Percentiles rank a stretch among this genome's conserved stretches.
Evolutionary conservation across 2,888 invertebrate species (phyloP).

Genomic region (Drosophila mayaguana): DNA sequence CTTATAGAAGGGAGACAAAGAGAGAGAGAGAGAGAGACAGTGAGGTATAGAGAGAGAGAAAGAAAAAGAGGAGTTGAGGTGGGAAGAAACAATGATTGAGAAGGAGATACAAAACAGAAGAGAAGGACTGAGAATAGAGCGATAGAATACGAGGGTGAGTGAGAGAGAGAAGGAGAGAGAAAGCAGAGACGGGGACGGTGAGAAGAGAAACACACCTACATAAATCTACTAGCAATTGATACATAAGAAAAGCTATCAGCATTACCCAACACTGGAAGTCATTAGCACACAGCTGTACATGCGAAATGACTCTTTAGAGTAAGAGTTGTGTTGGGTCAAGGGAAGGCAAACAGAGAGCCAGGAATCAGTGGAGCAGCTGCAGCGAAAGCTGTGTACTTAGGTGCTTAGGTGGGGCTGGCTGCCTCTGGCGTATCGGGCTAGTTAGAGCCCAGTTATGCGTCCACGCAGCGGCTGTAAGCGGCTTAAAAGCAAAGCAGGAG

Average conservation of each 20-base stretch:
- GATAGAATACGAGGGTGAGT: not conserved
- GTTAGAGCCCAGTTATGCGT: constrained; percentile 40
- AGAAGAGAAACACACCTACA: too few relatives aligned
- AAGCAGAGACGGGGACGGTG: too few relatives aligned
- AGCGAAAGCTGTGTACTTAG: not conserved
- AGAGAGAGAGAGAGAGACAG: not conserved
- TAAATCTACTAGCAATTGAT: not conserved
- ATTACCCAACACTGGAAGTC: constrained; percentile 4
- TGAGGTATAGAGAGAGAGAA: not conserved
- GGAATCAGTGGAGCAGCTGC: not conserved
- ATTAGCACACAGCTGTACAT: not conserved
- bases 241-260: not conserved
- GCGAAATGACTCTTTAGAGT: not conserved
- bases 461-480: constrained; percentile 57
- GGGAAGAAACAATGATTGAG: not conserved
- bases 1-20: not conserved
- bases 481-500: constrained; percentile 57
- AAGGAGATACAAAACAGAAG: not conserved
- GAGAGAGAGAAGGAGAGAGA: not conserved
- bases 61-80: too few relatives aligned
- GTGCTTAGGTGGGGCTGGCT: not conserved
- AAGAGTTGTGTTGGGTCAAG: not conserved
- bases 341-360: not conserved
- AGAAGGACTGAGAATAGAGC: not conserved
- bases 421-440: not conserved